phyloP scores from a whole-genome alignment of 2,888 invertebrate genomes.

The Carterocephalus palaemon region DNA sequence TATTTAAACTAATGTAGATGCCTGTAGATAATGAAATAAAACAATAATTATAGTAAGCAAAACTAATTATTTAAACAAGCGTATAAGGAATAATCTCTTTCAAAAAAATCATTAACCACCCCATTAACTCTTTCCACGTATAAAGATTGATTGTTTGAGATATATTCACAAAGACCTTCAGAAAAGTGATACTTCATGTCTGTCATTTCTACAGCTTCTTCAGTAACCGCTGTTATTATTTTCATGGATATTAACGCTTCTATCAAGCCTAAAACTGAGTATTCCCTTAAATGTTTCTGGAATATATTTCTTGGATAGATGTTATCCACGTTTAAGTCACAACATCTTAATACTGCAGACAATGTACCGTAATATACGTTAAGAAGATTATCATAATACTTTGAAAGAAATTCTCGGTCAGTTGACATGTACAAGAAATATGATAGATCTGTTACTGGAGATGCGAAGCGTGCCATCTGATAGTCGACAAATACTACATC shows the following conservation, averaged over 20 bases:
- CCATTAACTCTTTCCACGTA: slow-evolving; percentile 58
- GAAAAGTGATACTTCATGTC: slow-evolving; percentile 50
- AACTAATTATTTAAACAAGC: slow-evolving; percentile 39
- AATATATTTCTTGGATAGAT: slow-evolving; percentile 52
- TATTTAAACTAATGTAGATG: too few species aligned
- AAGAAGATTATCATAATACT: slow-evolving; percentile 48
- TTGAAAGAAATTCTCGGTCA: slow-evolving; percentile 45
- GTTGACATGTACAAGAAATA: slow-evolving; percentile 60
- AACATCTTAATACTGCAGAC: slow-evolving; percentile 52
- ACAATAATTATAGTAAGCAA: neutral
- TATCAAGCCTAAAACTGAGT: slow-evolving; percentile 57
- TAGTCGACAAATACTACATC: slow-evolving; percentile 56
- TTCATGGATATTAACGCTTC: slow-evolving; percentile 65
- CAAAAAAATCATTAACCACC: slow-evolving; percentile 55
- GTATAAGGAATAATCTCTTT: slow-evolving; percentile 48
- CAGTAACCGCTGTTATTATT: slow-evolving; percentile 59
- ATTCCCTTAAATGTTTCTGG: slow-evolving; percentile 48
- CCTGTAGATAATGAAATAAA: too few species aligned
- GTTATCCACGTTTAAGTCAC: slow-evolving; percentile 46
- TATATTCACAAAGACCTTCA: slow-evolving; percentile 39
- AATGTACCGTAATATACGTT: slow-evolving; percentile 57
- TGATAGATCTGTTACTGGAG: slow-evolving; percentile 57
- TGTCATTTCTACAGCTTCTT: slow-evolving; percentile 56
- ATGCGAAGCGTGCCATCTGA: slow-evolving; percentile 52
- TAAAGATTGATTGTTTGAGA: slow-evolving; percentile 40